Conservation (phyloP, 2,797 vertebrate genomes). For the Hozukius guyotensis region DNA sequence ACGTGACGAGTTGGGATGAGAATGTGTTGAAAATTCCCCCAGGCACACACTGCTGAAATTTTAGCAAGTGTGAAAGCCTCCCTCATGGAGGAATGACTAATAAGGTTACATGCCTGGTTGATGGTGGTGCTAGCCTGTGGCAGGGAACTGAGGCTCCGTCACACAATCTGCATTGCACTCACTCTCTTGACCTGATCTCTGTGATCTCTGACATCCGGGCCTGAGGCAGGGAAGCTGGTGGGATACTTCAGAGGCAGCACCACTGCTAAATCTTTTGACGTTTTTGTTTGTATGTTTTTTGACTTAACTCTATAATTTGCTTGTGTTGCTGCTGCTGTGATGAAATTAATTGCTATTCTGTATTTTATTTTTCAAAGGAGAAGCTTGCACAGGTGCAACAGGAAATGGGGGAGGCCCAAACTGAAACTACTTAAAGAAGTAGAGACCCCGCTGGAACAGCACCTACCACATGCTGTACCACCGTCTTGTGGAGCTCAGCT, state of each 20-base stretch:
- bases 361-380: not conserved
- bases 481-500: not conserved
- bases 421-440: not conserved
- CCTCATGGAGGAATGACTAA: not conserved
- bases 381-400: not conserved
- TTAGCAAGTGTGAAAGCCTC: not conserved
- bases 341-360: not conserved
- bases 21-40: not conserved
- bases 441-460: not conserved
- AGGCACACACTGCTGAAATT: not conserved
- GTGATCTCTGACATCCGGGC: not conserved
- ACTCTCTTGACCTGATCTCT: not conserved
- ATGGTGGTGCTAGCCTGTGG: not conserved
- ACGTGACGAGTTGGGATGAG: too few relatives aligned
- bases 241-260: not conserved
- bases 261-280: not conserved
- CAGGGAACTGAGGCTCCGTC: not conserved
- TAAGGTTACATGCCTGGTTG: not conserved
- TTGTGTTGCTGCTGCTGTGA: not conserved
- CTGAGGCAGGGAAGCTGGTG: not conserved
- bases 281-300: not conserved
- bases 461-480: not conserved
- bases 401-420: not conserved
- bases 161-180: not conserved
- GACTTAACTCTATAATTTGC: not conserved